Base-by-base conservation (phyloP, 2,797 vertebrate species). In the Microctenopoma steveboyesi region DNA sequence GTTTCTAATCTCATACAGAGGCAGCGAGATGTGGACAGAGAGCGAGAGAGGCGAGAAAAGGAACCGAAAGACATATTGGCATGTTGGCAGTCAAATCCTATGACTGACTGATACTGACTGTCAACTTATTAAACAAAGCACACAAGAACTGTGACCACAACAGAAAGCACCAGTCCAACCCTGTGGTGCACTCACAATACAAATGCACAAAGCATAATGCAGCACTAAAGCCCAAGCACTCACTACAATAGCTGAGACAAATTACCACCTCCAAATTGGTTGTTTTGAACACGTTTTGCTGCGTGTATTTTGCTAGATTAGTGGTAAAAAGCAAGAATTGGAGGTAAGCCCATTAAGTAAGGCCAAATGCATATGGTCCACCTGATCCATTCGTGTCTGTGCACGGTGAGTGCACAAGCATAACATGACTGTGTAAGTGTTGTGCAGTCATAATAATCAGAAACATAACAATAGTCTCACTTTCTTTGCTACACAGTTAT, bases 301-400 rank as follows among this genome's bases (percentile, higher is more conserved):
- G 56, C 63, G 64, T 79, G 62, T 59, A 25, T 84, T 76, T 80
- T 18, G 55, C 74, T 68, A 81, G 85, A 86, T 84, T 83, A 85
- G 81, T 56, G 64, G 57, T 69, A 73, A 86, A 81, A 78, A 22
- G 57, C 67, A 46, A 60, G 63, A 64, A 64, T 83, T 83, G 63
- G 58, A 83, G 73, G 48, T 83, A 89, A 88, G 73, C 84, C 73
- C 86, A 76, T 90, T 88, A 85, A 76, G 75, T 70, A 81, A 64
- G 53, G 54, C 60, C 50, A 58, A 61, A 48, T 74, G 53, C 49
- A 61, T 56, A 18, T 43, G 46, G 54, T 66, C 33, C 70, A 82
- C 77, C 74, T 82, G 54, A 79, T 72, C 54, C 6, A 2, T 12
- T 58, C 47, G 39, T 53, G 30, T 45, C 33, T 12, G 40, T 13